phyloP scores from a whole-genome alignment of 2,113 vertebrate genomes.

The Salvator merianae region DNA sequence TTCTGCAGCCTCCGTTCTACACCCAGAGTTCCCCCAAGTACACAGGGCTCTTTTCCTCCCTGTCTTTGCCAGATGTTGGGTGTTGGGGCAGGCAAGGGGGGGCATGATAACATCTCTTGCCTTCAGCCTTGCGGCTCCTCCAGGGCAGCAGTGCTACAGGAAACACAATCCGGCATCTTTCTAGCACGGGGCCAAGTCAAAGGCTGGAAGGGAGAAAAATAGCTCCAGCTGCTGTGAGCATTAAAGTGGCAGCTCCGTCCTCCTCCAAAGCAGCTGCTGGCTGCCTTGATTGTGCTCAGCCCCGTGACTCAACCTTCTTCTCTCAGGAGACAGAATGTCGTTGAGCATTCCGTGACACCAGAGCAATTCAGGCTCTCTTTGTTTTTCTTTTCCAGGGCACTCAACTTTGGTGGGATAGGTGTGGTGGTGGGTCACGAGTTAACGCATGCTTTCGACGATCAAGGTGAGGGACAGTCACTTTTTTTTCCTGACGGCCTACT shows the following conservation, averaged over 20 bases:
- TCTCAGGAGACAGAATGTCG: neutral
- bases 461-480: conserved; percentile 78
- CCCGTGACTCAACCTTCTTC: neutral
- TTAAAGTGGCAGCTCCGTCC: neutral
- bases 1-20: conserved; percentile 94
- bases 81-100: neutral
- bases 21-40: conserved; percentile 90
- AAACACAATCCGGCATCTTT: neutral
- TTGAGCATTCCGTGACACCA: neutral
- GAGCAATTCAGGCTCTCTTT: neutral
- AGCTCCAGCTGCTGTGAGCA: too few species aligned
- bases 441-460: conserved; percentile 97
- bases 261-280: neutral
- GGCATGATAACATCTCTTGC: neutral
- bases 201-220: neutral
- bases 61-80: too few species aligned
- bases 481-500: neutral
- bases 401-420: conserved; percentile 96
- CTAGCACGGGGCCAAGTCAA: neutral
- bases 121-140: neutral
- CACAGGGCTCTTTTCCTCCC: fast-evolving
- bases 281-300: neutral
- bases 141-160: neutral
- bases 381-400: conserved; percentile 76
- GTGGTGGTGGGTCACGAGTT: conserved; percentile 98